Percentiles rank a stretch among this genome's conserved stretches.
Evolutionary conservation across 2,113 vertebrate genomes (phyloP).

Genomic region (Stegastes partitus): DNA sequence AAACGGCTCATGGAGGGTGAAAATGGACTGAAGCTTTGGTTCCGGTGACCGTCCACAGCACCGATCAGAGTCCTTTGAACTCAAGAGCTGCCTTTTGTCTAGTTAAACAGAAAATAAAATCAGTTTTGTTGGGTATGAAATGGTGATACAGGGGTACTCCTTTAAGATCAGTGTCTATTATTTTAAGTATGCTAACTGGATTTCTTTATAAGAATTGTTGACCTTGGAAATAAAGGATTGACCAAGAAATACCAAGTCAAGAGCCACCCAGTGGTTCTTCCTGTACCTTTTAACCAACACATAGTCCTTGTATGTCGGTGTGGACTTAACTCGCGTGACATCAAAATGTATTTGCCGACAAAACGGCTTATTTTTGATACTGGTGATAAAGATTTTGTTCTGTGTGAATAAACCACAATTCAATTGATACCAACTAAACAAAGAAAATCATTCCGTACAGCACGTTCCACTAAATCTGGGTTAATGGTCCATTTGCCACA

Average conservation of each 20-base stretch:
- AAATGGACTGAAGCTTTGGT: slow-evolving; percentile 7
- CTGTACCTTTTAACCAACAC: not conserved
- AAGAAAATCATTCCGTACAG: no score
- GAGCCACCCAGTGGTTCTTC: not conserved
- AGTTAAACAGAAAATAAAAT: not conserved
- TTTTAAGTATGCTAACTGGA: no score
- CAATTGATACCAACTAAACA: no score
- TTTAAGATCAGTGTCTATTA: no score
- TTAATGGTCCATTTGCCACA: no score
- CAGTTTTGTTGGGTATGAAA: not conserved
- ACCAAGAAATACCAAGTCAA: not conserved
- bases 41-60: not conserved
- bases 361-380: not conserved
- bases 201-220: no score
- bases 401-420: no score
- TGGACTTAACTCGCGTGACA: not conserved
- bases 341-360: no score
- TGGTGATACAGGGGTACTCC: no score
- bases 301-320: not conserved
- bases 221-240: not conserved
- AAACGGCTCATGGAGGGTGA: slow-evolving; percentile 3
- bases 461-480: no score
- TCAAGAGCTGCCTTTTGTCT: not conserved
- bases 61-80: not conserved
- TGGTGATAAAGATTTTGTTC: no score